Conservation (phyloP, 2,113 vertebrate genomes). For the Colistium nudipinnis region DNA sequence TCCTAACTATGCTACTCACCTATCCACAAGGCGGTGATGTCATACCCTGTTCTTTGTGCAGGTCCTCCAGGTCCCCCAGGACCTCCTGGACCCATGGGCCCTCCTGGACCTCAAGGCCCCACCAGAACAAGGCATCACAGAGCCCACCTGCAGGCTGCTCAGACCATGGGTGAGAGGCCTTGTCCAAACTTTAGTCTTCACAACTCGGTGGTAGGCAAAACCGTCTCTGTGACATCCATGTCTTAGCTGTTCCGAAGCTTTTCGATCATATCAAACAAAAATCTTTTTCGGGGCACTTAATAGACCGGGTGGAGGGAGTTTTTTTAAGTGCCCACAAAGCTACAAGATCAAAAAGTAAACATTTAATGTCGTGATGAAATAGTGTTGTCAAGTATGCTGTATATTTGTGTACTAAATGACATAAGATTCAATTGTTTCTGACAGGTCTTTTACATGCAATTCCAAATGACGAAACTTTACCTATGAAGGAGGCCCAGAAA, state of each 20-base stretch:
- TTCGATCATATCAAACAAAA: too few species aligned
- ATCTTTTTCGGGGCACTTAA: too few species aligned
- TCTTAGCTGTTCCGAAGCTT: neutral
- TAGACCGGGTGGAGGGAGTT: too few species aligned
- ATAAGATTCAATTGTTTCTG: neutral
- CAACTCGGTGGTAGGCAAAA: too few species aligned
- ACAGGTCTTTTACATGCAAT: conserved; percentile 81
- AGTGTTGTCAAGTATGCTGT: neutral
- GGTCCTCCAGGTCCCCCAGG: conserved; percentile 75
- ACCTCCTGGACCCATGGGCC: conserved; percentile 78
- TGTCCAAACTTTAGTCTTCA: too few species aligned
- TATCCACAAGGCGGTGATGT: neutral
- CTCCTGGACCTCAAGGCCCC: conserved; percentile 79
- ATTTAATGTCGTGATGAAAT: too few species aligned
- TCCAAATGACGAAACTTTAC: conserved; percentile 88
- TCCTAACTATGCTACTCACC: neutral
- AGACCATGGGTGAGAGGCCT: conserved; percentile 69
- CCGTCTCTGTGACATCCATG: too few species aligned
- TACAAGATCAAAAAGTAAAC: too few species aligned
- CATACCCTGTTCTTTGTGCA: conserved; percentile 28
- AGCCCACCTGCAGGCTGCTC: conserved; percentile 68
- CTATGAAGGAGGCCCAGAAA: conserved; percentile 78
- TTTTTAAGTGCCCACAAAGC: too few species aligned
- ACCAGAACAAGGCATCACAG: conserved; percentile 82
- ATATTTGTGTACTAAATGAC: neutral